Evolutionary conservation across 2,113 vertebrate genomes (phyloP), one percentile per base, ranked within the genome.

Genomic region (Notothenia coriiceps): DNA sequence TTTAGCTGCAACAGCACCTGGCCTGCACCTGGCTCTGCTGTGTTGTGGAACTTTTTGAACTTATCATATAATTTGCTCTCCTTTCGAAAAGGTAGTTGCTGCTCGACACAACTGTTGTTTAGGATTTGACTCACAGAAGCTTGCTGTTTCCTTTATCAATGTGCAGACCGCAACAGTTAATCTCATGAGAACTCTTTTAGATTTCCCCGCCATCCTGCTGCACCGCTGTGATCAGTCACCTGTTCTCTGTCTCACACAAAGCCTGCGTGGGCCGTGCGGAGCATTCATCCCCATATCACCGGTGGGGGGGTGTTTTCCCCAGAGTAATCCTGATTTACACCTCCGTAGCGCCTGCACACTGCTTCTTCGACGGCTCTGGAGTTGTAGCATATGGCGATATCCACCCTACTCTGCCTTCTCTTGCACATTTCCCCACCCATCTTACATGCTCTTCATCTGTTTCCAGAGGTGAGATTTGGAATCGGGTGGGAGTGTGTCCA

Each of bases 401-500:
- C 69, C 79, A 68, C 74, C 71, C 18, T 61, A 73, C 80, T 86
- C 82, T 79, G 40, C 75, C 75, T 74, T 86, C 52, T 62, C 77
- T 73, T n/a, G 10, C 61, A 63, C 73, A 78, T 63, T 76, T 81
- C 90, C 84, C 88, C 86, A 80, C 88, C 91, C 88, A 68, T 87
- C 63, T 82, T 78, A 85, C 85, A 80, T 71, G 73, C 72, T 87
- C 64, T 72, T 91, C 83, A 82, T 87, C 86, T 84, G 84, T 92
- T 92, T 91, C 85, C 82, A 87, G 87, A 87, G 92, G 85, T 91
- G 88, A 88, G 84, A 87, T 82, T 87, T 77, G 75, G 85, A 86
- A 82, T 74, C 20, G 60, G 75, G 90, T 92, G 84, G 86, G 93
- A 91, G 93, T 92, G 94, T 94, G 88, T 93, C 93, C 86, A 93